Conservation (phyloP, 2,888 invertebrate species). For the Amblyjoppa proteus region DNA sequence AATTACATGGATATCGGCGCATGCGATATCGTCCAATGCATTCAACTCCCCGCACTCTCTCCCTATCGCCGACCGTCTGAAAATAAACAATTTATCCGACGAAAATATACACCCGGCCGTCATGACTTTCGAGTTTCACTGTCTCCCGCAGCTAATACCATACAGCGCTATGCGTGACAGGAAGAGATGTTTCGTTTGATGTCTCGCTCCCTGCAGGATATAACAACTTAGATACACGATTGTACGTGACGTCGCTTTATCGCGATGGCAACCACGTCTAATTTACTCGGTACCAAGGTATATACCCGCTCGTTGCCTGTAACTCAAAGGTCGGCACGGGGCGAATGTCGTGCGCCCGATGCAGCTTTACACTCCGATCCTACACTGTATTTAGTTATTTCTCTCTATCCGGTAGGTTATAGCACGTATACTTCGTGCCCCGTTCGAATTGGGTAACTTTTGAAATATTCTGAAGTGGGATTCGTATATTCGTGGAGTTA, state of each 20-base stretch:
- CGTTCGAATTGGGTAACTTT: conserved; percentile 1
- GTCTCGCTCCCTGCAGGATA: conserved; percentile 40
- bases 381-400: conserved; percentile 4
- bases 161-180: conserved; percentile 16
- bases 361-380: background rate
- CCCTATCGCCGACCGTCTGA: background rate
- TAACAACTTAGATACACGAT: conserved; percentile 54
- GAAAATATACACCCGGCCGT: background rate
- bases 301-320: conserved; percentile 3
- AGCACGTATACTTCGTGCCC: background rate
- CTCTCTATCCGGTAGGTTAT: background rate
- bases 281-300: conserved; percentile 47
- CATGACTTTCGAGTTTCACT: conserved; percentile 24
- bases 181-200: conserved; percentile 43
- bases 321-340: conserved; percentile 27
- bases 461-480: background rate
- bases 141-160: background rate
- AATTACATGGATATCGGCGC: conserved; percentile 48
- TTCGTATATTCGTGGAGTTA: background rate
- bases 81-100: conserved; percentile 29
- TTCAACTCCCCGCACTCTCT: background rate
- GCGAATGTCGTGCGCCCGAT: conserved; percentile 13
- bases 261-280: conserved; percentile 33
- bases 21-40: conserved; percentile 29
- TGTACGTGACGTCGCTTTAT: conserved; percentile 49